Percentiles rank a stretch among this genome's conserved stretches.
Conservation (phyloP, 2,888 invertebrate genomes). For the Pseudanteris insignis region DNA sequence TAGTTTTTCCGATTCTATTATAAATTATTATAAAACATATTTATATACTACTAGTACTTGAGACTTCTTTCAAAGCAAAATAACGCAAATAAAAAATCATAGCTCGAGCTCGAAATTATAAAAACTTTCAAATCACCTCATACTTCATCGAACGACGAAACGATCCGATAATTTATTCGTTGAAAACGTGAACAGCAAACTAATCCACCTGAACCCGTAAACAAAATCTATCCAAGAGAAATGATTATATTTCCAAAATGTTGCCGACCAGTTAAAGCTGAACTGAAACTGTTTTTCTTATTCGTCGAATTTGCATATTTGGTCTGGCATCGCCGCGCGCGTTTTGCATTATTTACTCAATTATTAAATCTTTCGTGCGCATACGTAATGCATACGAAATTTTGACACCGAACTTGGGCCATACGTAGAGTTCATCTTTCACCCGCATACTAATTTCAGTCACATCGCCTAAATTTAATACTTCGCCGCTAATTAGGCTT, state of each 20-base stretch:
- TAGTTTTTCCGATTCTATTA: no score
- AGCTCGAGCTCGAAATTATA: no score
- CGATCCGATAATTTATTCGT: no score
- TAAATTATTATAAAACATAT: no score
- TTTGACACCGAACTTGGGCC: constrained; percentile 24
- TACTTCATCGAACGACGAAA: no score
- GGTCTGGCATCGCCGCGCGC: background rate
- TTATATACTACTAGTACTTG: no score
- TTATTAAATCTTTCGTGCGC: constrained; percentile 18
- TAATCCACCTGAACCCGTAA: background rate
- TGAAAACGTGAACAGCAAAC: no score
- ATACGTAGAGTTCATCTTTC: constrained; percentile 21
- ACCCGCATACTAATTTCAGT: constrained; percentile 26
- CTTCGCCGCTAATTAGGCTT: constrained; percentile 23
- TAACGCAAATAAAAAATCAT: no score
- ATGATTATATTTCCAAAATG: no score
- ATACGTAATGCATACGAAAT: constrained; percentile 30
- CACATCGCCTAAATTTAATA: constrained; percentile 18
- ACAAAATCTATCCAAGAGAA: background rate
- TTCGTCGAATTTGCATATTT: constrained; percentile 3
- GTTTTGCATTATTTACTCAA: constrained; percentile 25
- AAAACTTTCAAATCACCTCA: no score
- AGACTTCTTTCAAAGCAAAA: no score
- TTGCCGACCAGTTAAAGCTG: background rate
- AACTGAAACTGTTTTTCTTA: constrained; percentile 6